These are phyloP conservation scores for Rhodinocichla rosea DNA, from an alignment of 2,113 vertebrate species.

Conservation along the genomic window DNA sequence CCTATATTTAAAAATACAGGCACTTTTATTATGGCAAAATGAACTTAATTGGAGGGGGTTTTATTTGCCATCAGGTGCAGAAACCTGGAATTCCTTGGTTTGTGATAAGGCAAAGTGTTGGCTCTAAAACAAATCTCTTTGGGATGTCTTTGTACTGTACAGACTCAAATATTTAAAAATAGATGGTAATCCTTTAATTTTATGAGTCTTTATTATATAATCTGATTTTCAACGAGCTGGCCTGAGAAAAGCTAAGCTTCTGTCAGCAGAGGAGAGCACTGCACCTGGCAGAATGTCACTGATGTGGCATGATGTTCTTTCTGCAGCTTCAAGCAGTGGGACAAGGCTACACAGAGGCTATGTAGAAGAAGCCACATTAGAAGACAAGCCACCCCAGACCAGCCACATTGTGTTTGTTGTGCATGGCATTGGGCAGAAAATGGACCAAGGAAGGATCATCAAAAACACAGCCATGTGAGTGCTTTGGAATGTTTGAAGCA, in stretches of 20 bases:
- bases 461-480: conserved; percentile 98
- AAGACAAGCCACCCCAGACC: conserved; percentile 92
- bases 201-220: neutral
- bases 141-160: neutral
- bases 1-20: neutral
- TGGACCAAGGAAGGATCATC: conserved; percentile 98
- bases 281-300: neutral
- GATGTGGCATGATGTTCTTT: conserved; percentile 22
- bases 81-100: neutral
- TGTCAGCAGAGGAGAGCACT: neutral
- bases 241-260: neutral
- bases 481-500: neutral
- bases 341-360: conserved; percentile 95
- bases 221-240: neutral
- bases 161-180: neutral
- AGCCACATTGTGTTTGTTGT: conserved; percentile 97
- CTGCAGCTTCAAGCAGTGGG: conserved; percentile 94
- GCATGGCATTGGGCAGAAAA: conserved; percentile 99
- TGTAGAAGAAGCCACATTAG: conserved; percentile 93
- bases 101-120: neutral
- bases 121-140: neutral
- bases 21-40: no score
- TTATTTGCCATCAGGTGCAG: neutral
- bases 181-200: neutral
- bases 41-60: accelerated